Conservation (phyloP, 2,113 vertebrate species). For the Alexandromys fortis region DNA sequence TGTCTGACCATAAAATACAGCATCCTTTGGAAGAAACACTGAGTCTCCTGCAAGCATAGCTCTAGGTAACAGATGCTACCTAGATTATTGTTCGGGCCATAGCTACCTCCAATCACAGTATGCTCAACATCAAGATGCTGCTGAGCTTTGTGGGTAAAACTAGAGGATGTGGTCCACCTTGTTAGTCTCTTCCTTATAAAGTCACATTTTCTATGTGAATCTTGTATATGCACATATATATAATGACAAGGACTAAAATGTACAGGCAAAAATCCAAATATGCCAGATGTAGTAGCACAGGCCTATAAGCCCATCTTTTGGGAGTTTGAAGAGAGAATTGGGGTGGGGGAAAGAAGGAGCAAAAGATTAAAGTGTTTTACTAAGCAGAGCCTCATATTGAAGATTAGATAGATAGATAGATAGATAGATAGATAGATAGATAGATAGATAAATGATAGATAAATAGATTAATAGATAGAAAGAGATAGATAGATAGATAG, state of each 20-base stretch:
- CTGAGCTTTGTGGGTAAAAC: neutral
- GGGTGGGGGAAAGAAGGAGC: neutral
- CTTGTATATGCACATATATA: neutral
- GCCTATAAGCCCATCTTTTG: no score
- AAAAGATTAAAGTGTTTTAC: neutral
- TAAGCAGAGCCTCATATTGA: neutral
- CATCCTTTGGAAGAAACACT: neutral
- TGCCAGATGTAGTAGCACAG: neutral
- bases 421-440: no score
- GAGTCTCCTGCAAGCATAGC: neutral
- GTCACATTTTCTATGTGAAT: neutral
- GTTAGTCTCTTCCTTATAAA: neutral
- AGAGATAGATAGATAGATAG: no score
- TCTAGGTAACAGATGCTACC: neutral
- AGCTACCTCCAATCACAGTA: neutral
- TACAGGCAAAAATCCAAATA: neutral
- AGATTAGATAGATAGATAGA: no score
- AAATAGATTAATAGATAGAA: no score
- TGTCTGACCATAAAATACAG: neutral
- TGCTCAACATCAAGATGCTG: neutral
- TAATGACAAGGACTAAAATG: neutral
- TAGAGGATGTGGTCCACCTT: neutral
- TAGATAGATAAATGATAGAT: no score
- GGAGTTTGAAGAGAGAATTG: neutral
- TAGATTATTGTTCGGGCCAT: neutral